A percentile compares a stretch with the other conserved stretches of the same genome.
Conservation (phyloP, 2,888 invertebrate species). For the Eilema griseolum region DNA sequence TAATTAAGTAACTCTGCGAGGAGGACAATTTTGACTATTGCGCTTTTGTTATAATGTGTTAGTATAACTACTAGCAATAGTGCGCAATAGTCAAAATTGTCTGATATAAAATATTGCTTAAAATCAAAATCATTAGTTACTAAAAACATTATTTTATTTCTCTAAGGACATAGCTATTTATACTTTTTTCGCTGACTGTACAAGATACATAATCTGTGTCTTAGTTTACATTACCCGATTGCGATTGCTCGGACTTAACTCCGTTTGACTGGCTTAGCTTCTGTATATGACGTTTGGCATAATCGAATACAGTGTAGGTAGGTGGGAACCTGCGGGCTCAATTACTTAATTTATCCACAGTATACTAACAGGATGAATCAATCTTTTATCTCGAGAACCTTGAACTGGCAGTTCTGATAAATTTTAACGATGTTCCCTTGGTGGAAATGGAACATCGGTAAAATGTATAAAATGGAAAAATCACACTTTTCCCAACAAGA, state of each 20-base stretch:
- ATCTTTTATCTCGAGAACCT: slow-evolving; percentile 58
- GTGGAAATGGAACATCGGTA: too few species aligned
- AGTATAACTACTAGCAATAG: too few species aligned
- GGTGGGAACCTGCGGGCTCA: slow-evolving; percentile 59
- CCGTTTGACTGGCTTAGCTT: slow-evolving; percentile 59
- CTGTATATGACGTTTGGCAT: slow-evolving; percentile 60
- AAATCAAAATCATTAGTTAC: neutral
- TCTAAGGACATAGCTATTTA: neutral
- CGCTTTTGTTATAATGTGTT: too few species aligned
- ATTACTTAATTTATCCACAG: slow-evolving; percentile 66
- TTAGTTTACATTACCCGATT: slow-evolving; percentile 64
- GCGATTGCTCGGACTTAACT: slow-evolving; percentile 70
- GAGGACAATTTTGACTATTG: too few species aligned
- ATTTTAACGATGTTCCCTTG: slow-evolving; percentile 35
- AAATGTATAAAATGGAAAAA: neutral
- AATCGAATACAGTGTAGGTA: slow-evolving; percentile 69
- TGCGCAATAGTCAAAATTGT: too few species aligned
- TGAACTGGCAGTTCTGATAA: slow-evolving; percentile 49
- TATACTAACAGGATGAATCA: slow-evolving; percentile 52
- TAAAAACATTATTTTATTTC: neutral
- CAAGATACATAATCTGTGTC: slow-evolving; percentile 50
- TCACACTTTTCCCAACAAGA: neutral
- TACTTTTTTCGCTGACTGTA: neutral
- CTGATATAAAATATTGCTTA: too few species aligned
- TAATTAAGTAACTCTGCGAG: too few species aligned